These are phyloP conservation scores for Nemotelus pantherinus DNA, from an alignment of 2,888 invertebrate species.

Conservation along the genomic window DNA sequence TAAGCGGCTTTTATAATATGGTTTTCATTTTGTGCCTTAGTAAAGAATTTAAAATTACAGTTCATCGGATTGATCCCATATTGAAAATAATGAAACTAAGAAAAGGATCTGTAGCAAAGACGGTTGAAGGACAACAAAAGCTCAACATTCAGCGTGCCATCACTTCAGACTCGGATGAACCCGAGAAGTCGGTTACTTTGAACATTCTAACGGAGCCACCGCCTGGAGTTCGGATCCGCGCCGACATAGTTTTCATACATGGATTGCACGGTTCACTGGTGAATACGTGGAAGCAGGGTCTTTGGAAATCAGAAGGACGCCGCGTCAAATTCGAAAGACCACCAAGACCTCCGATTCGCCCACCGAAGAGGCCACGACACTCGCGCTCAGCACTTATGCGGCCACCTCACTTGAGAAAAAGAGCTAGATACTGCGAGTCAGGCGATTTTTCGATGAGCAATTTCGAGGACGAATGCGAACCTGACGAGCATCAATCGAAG, in stretches of 20 bases:
- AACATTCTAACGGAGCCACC: constrained; percentile 62
- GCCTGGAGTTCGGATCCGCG: constrained; percentile 61
- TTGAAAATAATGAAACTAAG: constrained; percentile 62
- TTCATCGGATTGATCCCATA: constrained; percentile 61
- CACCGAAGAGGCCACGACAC: constrained; percentile 61
- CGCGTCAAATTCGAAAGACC: constrained; percentile 63
- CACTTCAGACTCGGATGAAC: constrained; percentile 43
- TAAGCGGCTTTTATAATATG: constrained; percentile 52
- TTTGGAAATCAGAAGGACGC: constrained; percentile 68
- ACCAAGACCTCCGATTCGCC: constrained; percentile 61
- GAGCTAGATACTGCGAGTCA: constrained; percentile 35
- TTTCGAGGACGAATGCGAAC: constrained; percentile 26
- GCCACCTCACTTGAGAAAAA: constrained; percentile 56
- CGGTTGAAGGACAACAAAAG: not conserved
- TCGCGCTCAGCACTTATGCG: constrained; percentile 58
- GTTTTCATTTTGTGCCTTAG: not conserved
- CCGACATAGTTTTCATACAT: constrained; percentile 85
- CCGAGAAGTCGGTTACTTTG: constrained; percentile 60
- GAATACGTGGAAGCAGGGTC: constrained; percentile 85
- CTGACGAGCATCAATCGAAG: not conserved
- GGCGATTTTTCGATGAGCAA: constrained; percentile 20
- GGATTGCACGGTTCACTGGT: constrained; percentile 76
- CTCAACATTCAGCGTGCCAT: not conserved
- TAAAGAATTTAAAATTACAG: constrained; percentile 31
- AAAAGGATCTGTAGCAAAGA: constrained; percentile 51